Evolutionary conservation across 2,797 vertebrate species (phyloP), one percentile per base, ranked within the genome.

Genomic region (Eremophila alpestris): DNA sequence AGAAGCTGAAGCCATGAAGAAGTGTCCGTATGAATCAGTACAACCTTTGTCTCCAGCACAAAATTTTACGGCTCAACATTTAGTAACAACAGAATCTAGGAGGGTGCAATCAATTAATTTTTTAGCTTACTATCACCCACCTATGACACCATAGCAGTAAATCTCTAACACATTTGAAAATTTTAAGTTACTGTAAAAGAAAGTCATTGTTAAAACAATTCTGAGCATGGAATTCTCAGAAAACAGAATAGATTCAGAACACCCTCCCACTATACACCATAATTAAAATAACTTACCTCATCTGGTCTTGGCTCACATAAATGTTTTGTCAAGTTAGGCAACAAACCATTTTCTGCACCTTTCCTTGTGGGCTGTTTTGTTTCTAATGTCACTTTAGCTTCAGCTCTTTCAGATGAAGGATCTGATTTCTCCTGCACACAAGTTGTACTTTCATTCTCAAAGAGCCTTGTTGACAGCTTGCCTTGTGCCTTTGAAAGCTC

Each of bases 271-370:
- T n/a, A 52, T 10, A 55, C 27, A 52, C 40, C 48, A 63, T 75
- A 93, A 95, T 82, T 71, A 95, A 97, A 97, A 97, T 16, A 32
- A 48, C 95, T 97, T 98, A 98, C 98, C 98, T 98, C 97, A 96
- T 98, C 97, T 74, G 94, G 84, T 69, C 94, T 85, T 82, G 97
- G 90, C 87, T 98, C 96, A 92, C 95, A 96, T 43, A 95, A 96
- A 84, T 89, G 96, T 73, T 98, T 97, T 92, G 95, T 96, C 93
- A 97, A 95, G 77, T 97, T 96, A 94, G 65, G 84, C 95, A 97
- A 94, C 63, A 97, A 83, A 89, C 97, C 97, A 90, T 97, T 98
- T 96, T 98, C 97, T 83, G 91, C 80, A 96, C 90, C 64, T 64
- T 63, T 97, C 93, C 96, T 76, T 58, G 88, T 55, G 14, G 87